Evolutionary conservation across 2,113 vertebrate species (phyloP).

Genomic region (Puffinus mauretanicus): DNA sequence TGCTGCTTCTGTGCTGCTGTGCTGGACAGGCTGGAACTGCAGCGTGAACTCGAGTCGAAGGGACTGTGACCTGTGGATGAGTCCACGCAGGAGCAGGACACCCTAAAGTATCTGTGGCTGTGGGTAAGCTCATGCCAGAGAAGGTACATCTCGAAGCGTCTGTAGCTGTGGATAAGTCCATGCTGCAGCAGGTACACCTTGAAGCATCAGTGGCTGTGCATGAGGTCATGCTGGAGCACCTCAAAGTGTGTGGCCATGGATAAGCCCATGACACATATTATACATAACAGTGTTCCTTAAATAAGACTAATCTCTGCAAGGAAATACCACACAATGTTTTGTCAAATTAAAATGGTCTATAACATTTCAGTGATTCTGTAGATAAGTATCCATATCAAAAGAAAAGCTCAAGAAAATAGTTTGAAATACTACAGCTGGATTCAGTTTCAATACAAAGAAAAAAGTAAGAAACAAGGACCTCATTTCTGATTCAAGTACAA

Average conservation of each 20-base stretch:
- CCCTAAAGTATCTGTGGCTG: fast-evolving
- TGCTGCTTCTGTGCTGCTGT: background rate
- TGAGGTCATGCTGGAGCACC: background rate
- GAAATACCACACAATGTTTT: background rate
- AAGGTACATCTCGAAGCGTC: background rate
- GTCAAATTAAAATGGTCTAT: background rate
- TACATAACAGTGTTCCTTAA: background rate
- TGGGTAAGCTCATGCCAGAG: background rate
- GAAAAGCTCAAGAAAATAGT: background rate
- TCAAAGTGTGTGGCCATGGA: background rate
- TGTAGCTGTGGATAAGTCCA: background rate
- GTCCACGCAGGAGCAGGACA: fast-evolving
- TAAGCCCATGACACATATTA: background rate
- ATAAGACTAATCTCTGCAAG: background rate
- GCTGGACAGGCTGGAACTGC: background rate
- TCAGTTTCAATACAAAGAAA: background rate
- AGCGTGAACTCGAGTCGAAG: fast-evolving
- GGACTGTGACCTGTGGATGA: background rate
- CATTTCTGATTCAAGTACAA: background rate
- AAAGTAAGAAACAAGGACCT: background rate
- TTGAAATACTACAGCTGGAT: background rate
- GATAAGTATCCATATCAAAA: background rate
- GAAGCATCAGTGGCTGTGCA: background rate
- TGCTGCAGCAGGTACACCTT: background rate
- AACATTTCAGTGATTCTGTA: background rate